Evolutionary conservation across 2,888 invertebrate genomes (phyloP), one percentile per base, ranked within the genome.

Genomic region (Odontocolon sp.): DNA sequence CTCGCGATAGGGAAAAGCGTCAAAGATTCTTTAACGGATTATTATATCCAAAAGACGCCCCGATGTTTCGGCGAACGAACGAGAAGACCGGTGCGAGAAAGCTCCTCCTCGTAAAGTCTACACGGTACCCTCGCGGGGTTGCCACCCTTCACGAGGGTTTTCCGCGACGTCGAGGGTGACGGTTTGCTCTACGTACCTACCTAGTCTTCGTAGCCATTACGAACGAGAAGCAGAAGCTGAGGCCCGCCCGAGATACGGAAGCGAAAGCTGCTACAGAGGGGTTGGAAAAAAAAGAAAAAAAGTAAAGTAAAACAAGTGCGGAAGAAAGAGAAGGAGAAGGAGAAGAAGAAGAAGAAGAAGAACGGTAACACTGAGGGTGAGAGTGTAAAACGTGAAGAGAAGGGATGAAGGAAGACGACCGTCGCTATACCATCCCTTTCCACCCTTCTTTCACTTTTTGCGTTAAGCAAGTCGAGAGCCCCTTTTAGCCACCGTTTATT

Each of bases 401-500:
- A 68, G 40, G 71, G 69, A 85, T 83, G 84, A 83, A 64, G 57
- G 45, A 63, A 77, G 56, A 45, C 66, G 50, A 42, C 50, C 57
- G 63, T 72, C 61, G 70, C 47, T 57, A 52, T 71, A 85, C 84
- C 84, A 85, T 87, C 87, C 88, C 86, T 86, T 87, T 85, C 87
- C 87, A 86, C 88, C 85, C 86, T 87, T 87, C 87, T 87, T 87
- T 87, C 83, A 84, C 87, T 88, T 87, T 88, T 87, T 86, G 87
- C 87, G 87, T 87, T 85, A 87, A 86, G 86, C 87, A 82, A 87
- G 83, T 88, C 87, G 87, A 86, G 86, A 86, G 87, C 88, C 87
- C 88, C 88, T 88, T 80, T 72, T 87, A 89, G 88, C 88, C 87
- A 87, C 86, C 90, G 88, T 90, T 90, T 90, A 90, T 90, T 90